Base-by-base conservation (phyloP, 2,797 vertebrate species). In the Glyptemys insculpta region DNA sequence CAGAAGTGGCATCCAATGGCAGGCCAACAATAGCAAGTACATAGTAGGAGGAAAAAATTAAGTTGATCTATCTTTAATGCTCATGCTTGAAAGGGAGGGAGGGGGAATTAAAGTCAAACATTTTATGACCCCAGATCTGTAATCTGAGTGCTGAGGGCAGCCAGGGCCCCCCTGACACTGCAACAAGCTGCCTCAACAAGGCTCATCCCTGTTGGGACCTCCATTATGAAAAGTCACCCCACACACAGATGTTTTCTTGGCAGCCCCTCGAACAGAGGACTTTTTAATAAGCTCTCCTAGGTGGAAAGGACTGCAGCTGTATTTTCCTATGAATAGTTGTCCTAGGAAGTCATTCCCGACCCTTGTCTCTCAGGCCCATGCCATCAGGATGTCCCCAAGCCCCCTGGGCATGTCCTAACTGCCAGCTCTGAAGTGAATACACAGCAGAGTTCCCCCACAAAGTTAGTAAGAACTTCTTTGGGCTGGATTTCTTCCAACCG, bases 261-360 rank as follows among this genome's bases (percentile, higher is more conserved):
- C 92, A 94, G 80, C 90, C 59, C 0, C 88, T 94, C 0, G 2
- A 85, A 94, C 90, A 95, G 90, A 94, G 82, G 0, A 0, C 83
- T 95, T 94, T 93, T 89, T 37, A 95, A 83, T 41, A 72, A 84
- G 59, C 78, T 47, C 0, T 56, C 74, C 34, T 1, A 0, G 1
- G 82, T 18, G 12, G 87, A 83, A 52, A 76, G 81, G 68, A 72
- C 54, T 1, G 0, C 95, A 97, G 95, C 96, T 96, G 96, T 85
- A 3, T 93, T 93, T 92, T 85, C 83, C 90, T 95, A 83, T 95
- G 91, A 97, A 94, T 95, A 97, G 92, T 49, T 93, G 78, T 91
- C 6, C 0, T 86, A 86, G 93, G 89, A 97, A 95, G 85, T 92
- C 84, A 56, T 6, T 54, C 87, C 93, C 94, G 96, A 95, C 89